Conservation (phyloP, 2,888 invertebrate species). For the Ecliptopera silaceata region DNA sequence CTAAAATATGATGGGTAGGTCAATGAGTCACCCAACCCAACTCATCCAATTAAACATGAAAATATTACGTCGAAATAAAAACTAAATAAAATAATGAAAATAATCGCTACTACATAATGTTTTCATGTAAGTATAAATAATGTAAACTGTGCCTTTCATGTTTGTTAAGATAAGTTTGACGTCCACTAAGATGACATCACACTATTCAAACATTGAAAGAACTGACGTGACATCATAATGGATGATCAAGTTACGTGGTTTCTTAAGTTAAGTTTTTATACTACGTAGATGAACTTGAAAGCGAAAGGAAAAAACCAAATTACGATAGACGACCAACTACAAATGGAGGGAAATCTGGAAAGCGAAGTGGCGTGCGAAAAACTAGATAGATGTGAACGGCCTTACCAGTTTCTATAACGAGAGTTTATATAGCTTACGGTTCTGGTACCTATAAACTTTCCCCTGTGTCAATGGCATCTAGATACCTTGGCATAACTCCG, state of each 20-base stretch:
- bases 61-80: too few relatives aligned
- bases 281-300: constrained; percentile 16
- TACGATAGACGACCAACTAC: constrained; percentile 36
- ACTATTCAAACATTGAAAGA: background rate
- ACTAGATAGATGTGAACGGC: constrained; percentile 64
- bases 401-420: constrained; percentile 59
- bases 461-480: constrained; percentile 34
- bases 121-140: too few relatives aligned
- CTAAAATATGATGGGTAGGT: too few relatives aligned
- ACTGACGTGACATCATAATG: background rate
- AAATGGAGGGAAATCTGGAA: constrained; percentile 74
- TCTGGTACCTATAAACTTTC: constrained; percentile 43
- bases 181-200: constrained; percentile 8
- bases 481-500: constrained; percentile 6
- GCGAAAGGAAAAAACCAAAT: constrained; percentile 34
- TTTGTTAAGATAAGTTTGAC: background rate
- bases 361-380: constrained; percentile 73
- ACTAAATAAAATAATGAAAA: too few relatives aligned
- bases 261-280: background rate
- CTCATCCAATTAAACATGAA: background rate
- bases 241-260: constrained; percentile 1
- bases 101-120: too few relatives aligned
- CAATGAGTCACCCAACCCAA: constrained; percentile 16
- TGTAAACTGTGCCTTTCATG: background rate
- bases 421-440: constrained; percentile 45